Evolutionary conservation across 2,797 vertebrate genomes (phyloP).

Genomic region (Gallinago nigripennis): DNA sequence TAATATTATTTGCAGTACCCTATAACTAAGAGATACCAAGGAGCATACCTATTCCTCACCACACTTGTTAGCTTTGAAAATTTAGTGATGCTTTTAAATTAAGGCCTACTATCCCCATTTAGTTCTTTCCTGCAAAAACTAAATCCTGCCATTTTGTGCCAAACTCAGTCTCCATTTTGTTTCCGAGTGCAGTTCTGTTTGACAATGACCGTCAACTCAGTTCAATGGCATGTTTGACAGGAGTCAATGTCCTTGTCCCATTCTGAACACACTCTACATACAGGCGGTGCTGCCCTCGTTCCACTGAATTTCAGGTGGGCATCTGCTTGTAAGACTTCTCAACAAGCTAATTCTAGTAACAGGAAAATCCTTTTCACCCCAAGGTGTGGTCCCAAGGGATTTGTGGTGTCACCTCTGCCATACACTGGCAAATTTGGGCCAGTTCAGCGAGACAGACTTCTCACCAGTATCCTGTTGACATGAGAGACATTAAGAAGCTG

Average conservation of each 20-base stretch:
- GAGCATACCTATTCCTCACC: not conserved
- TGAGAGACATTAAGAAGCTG: not conserved
- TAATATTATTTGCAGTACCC: constrained; percentile 48
- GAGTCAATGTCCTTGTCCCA: not conserved
- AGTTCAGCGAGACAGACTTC: not conserved
- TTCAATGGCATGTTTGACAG: not conserved
- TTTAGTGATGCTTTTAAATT: not conserved
- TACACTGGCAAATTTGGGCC: not conserved
- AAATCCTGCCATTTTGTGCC: not conserved
- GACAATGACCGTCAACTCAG: not conserved
- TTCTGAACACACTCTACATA: not conserved
- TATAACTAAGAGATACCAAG: not conserved
- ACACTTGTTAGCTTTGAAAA: not conserved
- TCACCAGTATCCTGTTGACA: not conserved
- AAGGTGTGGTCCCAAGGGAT: not conserved
- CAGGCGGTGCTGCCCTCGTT: not conserved
- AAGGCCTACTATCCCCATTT: not conserved
- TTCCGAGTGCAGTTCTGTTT: not conserved
- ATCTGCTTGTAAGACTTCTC: not conserved
- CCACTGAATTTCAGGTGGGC: not conserved
- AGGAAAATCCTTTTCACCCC: not conserved
- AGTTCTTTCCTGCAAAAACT: not conserved
- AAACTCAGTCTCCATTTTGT: not conserved
- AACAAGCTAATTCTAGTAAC: not conserved
- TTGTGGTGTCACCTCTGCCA: not conserved